Evolutionary conservation across 2,888 invertebrate genomes (phyloP).

Genomic region (Laspeyria flexula): DNA sequence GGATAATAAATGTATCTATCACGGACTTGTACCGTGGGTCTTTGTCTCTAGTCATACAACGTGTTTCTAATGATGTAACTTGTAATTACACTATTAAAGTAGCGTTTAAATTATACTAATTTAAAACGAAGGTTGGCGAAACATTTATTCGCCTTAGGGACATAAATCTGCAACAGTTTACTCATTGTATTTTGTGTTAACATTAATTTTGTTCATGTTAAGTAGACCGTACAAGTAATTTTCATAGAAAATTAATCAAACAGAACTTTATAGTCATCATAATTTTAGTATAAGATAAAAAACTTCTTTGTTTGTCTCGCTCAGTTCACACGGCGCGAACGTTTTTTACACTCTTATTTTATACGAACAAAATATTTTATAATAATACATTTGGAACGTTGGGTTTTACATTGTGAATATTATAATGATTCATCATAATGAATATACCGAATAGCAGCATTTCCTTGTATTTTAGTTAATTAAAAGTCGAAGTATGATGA

Average conservation of each 20-base stretch:
- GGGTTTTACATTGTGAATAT: constrained; percentile 37
- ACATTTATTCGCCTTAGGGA: constrained; percentile 9
- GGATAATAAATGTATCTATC: not conserved
- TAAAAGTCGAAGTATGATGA: not conserved
- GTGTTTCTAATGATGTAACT: not conserved
- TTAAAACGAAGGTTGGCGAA: constrained; percentile 1
- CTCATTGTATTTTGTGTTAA: not conserved
- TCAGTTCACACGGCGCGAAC: constrained; percentile 40
- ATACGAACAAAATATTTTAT: constrained; percentile 39
- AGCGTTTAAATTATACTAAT: not conserved
- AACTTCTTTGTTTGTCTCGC: constrained; percentile 43
- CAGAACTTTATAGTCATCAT: constrained; percentile 45
- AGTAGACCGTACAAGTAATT: constrained; percentile 43
- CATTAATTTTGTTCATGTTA: constrained; percentile 16
- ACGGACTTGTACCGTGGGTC: not conserved
- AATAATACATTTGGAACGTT: constrained; percentile 38
- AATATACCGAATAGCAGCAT: constrained; percentile 3
- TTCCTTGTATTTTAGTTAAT: constrained; percentile 2
- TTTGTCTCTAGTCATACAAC: not conserved
- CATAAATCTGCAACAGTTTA: constrained; percentile 10
- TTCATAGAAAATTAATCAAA: constrained; percentile 46
- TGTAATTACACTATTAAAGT: not conserved
- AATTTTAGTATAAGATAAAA: constrained; percentile 40
- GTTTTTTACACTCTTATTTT: constrained; percentile 43
- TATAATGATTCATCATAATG: constrained; percentile 27